Evolutionary conservation across 1,140 invertebrate species (phyloP).

Genomic region (Anoplolepis gracilipes): DNA sequence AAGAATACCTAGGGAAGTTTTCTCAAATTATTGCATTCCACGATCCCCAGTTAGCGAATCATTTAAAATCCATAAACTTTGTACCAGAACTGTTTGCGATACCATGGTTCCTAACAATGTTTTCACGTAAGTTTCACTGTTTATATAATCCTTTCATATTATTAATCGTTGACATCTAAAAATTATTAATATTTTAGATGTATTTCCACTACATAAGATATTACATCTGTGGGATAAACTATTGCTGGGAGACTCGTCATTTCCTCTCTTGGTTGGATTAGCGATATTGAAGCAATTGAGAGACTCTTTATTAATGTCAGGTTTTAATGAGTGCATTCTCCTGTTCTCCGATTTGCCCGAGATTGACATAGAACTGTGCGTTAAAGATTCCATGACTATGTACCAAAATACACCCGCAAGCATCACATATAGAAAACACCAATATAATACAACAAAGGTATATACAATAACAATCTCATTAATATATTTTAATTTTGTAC

Average conservation of each 20-base stretch:
- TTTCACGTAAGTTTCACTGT: slow-evolving; percentile 94
- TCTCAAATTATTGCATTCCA: slow-evolving; percentile 98
- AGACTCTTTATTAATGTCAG: slow-evolving; percentile 93
- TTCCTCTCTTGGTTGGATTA: slow-evolving; percentile 97
- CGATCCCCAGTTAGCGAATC: slow-evolving; percentile 96
- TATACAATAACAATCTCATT: slow-evolving; percentile 1
- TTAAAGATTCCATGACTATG: slow-evolving; percentile 95
- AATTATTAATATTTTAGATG: slow-evolving; percentile 88
- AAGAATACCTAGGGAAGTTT: slow-evolving; percentile 99
- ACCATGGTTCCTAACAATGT: slow-evolving; percentile 99
- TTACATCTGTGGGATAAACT: slow-evolving; percentile 99
- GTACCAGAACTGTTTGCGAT: slow-evolving; percentile 99
- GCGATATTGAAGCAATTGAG: slow-evolving; percentile 96
- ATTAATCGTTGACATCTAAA: slow-evolving; percentile 37
- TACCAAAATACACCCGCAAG: slow-evolving; percentile 95
- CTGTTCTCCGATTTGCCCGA: slow-evolving; percentile 99
- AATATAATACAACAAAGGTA: slow-evolving; percentile 84
- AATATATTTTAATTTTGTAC: slow-evolving; percentile 27
- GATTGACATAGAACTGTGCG: slow-evolving; percentile 97
- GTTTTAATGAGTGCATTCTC: slow-evolving; percentile 99
- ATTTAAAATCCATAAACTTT: slow-evolving; percentile 97
- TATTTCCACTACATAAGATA: slow-evolving; percentile 99
- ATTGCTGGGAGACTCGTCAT: slow-evolving; percentile 96
- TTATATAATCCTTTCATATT: slow-evolving; percentile 15
- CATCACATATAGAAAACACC: slow-evolving; percentile 94